Evolutionary conservation across 2,888 invertebrate genomes (phyloP), one percentile per base, ranked within the genome.

Genomic region (Tipula lateralis): DNA sequence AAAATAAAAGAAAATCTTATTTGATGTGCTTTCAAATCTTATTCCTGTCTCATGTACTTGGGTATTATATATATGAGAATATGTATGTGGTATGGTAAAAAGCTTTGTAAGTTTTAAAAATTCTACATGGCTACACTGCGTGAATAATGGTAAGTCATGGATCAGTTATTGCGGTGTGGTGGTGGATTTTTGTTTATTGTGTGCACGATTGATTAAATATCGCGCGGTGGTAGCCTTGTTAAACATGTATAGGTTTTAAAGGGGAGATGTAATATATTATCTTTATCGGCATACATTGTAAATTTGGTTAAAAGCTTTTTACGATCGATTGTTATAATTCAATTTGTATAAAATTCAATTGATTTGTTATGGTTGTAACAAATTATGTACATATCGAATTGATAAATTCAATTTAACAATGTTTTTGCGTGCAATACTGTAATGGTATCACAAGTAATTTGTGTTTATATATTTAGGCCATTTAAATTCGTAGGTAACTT

Each of bases 81-180:
- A 39, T 39, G 12, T 50, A 16, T 50, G 44, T 12, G 19, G 44
- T 50, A 12, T 16, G 16, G 7, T 24, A 24, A 24, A 66, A 66
- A 24, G 66, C 66, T 66, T 66, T 24, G n/a, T 50, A 16, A 36
- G n/a, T 36, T 50, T 7, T 24, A 9, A 9, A 66, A 9, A 32
- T 13, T 39, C 9, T 39, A 39, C 39, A 39, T 39, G 39, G 39
- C 39, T 66, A 9, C 24, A 24, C 24, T 7, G 66, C 66, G 19
- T 66, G 66, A 66, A 66, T 66, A 66, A 66, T 66, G 66, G 66
- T 24, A 66, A 66, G 66, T 66, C 66, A 66, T 12, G 66, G 66
- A 66, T 66, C 66, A 66, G 66, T 66, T 66, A 24, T 66, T 44
- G 24, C 24, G 66, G 66, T 24, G 66, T 19, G 24, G 7, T 24